phyloP scores from a whole-genome alignment of 2,888 invertebrate genomes.

The Callosobruchus maculatus region DNA sequence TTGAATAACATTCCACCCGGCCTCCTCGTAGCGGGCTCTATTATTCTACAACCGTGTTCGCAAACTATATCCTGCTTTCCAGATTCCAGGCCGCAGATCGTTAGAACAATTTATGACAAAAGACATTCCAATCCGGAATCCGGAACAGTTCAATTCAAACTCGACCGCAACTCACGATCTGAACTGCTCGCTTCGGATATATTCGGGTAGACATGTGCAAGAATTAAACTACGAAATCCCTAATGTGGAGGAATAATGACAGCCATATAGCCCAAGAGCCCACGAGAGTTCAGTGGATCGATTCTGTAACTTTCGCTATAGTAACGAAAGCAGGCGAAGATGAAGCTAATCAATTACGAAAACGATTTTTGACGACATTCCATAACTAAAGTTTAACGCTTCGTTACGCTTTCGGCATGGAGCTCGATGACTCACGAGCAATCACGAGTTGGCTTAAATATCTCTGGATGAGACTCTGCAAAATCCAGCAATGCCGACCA shows the following conservation, averaged over 20 bases:
- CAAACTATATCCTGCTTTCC: not conserved
- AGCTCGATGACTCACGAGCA: too few species aligned
- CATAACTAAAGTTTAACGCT: too few species aligned
- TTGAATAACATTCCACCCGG: not conserved
- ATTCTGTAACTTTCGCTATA: too few species aligned
- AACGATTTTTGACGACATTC: too few species aligned
- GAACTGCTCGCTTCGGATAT: not conserved
- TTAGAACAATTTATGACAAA: not conserved
- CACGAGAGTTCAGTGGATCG: too few species aligned
- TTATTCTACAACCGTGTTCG: not conserved
- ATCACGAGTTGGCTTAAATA: too few species aligned
- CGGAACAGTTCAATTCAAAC: not conserved
- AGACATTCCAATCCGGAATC: not conserved
- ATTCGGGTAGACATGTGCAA: not conserved
- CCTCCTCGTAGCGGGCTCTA: not conserved
- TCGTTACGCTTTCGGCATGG: too few species aligned
- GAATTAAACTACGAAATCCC: not conserved
- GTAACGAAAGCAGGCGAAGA: too few species aligned
- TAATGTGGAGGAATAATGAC: not conserved
- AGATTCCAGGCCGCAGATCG: not conserved
- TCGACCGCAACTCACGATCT: not conserved
- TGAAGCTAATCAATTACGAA: too few species aligned
- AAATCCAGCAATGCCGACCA: too few species aligned
- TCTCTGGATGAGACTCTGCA: too few species aligned
- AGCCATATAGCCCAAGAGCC: not conserved